Percentiles rank a stretch among this genome's conserved stretches.
Evolutionary conservation across 2,113 vertebrate genomes (phyloP).

Genomic region (Perca flavescens): DNA sequence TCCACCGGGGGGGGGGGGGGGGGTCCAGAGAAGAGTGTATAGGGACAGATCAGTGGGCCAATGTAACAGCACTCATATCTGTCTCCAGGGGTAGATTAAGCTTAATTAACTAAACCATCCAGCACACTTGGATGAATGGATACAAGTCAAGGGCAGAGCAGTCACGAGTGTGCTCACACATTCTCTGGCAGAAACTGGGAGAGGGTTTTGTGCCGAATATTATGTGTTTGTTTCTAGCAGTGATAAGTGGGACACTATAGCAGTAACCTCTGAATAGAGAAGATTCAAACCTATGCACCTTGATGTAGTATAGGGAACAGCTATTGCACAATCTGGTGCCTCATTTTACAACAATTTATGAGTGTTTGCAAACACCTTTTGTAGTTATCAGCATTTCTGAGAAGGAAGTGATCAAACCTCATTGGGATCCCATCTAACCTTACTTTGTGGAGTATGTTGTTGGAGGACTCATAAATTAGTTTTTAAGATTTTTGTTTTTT

Average conservation of each 20-base stretch:
- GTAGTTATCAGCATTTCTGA: not conserved
- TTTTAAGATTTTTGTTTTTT: not conserved
- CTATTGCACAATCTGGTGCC: not conserved
- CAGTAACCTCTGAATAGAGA: not conserved
- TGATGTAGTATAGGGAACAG: not conserved
- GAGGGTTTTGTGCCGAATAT: constrained; percentile 28
- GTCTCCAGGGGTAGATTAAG: constrained; percentile 81
- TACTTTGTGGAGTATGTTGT: not conserved
- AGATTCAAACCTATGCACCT: not conserved
- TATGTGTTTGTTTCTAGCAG: constrained; percentile 4
- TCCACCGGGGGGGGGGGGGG: constrained; percentile 59
- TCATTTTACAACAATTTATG: not conserved
- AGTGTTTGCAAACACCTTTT: not conserved
- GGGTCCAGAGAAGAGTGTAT: constrained; percentile 65
- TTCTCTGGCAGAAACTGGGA: constrained; percentile 50
- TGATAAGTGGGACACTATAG: not conserved
- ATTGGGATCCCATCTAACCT: not conserved
- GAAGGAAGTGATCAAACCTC: constrained; percentile 1
- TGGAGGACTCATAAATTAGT: not conserved
- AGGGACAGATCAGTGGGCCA: constrained; percentile 73
- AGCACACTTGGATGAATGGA: constrained; percentile 78
- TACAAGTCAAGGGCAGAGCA: constrained; percentile 84
- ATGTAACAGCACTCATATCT: constrained; percentile 76
- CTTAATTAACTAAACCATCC: constrained; percentile 84
- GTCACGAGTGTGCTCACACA: constrained; percentile 65